phyloP scores from a whole-genome alignment of 2,113 vertebrate species.

The Rynchops niger region DNA sequence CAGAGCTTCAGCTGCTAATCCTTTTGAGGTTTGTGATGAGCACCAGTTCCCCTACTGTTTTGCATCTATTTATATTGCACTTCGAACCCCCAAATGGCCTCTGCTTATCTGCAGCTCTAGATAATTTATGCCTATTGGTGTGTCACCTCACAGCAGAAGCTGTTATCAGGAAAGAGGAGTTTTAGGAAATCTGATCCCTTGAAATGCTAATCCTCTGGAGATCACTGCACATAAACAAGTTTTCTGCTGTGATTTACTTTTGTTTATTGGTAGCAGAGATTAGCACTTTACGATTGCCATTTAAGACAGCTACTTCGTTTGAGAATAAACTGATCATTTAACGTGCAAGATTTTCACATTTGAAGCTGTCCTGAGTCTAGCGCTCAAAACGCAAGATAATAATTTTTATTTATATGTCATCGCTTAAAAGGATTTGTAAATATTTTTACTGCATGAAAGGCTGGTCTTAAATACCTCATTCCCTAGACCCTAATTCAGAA shows the following conservation, averaged over 20 bases:
- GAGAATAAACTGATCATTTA: conserved; percentile 56
- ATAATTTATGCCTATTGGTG: conserved; percentile 78
- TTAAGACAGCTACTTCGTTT: conserved; percentile 67
- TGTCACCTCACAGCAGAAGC: conserved; percentile 69
- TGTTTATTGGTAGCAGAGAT: conserved; percentile 73
- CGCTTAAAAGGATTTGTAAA: conserved; percentile 61
- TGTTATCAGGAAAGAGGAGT: conserved; percentile 72
- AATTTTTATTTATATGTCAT: conserved; percentile 29
- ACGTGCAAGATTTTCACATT: conserved; percentile 49
- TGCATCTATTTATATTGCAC: conserved; percentile 77
- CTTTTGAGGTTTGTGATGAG: conserved; percentile 71
- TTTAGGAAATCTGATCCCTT: conserved; percentile 76
- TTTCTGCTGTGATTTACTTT: conserved; percentile 67
- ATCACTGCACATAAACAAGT: conserved; percentile 66
- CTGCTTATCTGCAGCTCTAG: conserved; percentile 77
- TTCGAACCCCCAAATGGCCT: conserved; percentile 68
- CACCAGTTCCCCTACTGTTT: conserved; percentile 67
- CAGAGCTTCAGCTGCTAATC: conserved; percentile 74
- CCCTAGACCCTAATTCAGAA: not conserved
- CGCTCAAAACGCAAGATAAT: conserved; percentile 55
- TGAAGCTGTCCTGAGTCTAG: conserved; percentile 37
- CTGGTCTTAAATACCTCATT: conserved; percentile 18
- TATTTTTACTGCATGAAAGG: conserved; percentile 44
- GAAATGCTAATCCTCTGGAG: conserved; percentile 76
- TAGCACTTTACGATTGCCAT: conserved; percentile 59